phyloP scores from a whole-genome alignment of 2,888 invertebrate genomes.

The Leptothorax acervorum region DNA sequence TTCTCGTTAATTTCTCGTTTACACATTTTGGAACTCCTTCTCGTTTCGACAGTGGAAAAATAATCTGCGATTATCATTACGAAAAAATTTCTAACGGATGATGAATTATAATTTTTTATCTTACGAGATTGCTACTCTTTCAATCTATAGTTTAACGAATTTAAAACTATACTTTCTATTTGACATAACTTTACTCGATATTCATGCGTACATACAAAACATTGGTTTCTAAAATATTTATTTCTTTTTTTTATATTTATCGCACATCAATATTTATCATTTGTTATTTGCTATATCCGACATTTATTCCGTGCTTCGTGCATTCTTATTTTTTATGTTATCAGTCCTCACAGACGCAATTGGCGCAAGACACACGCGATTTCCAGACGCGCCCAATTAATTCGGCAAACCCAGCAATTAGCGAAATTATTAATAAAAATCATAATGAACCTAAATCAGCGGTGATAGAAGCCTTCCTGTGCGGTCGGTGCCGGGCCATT shows the following conservation, averaged over 20 bases:
- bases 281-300: background rate
- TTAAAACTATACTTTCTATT: background rate
- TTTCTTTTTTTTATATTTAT: background rate
- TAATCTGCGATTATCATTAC: background rate
- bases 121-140: background rate
- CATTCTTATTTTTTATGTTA: conserved; percentile 1
- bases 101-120: background rate
- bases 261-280: background rate
- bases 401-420: conserved; percentile 83
- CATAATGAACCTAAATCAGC: conserved; percentile 83
- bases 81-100: background rate
- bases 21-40: background rate
- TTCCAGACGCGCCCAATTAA: conserved; percentile 81
- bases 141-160: background rate
- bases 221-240: background rate
- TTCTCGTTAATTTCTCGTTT: background rate
- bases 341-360: conserved; percentile 35
- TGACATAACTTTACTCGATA: background rate
- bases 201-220: background rate
- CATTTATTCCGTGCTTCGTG: background rate
- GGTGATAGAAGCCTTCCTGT: conserved; percentile 84
- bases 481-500: conserved; percentile 79
- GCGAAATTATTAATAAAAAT: conserved; percentile 83
- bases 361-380: conserved; percentile 60
- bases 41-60: background rate